Evolutionary conservation across 1,140 invertebrate species (phyloP), one percentile per base, ranked within the genome.

Genomic region (Calosoma granatense): DNA sequence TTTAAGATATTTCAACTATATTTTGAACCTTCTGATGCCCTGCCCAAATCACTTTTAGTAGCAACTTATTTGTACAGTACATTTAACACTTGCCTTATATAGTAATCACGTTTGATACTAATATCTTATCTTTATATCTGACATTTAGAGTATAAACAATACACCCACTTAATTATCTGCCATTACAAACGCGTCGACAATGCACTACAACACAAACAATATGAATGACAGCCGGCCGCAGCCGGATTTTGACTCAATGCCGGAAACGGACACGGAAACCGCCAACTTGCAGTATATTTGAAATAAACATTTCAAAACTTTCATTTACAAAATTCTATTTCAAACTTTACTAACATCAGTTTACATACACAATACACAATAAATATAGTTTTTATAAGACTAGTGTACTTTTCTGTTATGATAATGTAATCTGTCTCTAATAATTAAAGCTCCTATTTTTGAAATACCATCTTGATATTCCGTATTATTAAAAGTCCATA

Each of bases 391-490:
- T n/a, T n/a, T n/a, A n/a, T 36, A 36, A 36, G 6, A 36, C 26
- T 9, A 9, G n/a, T 36, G 6, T 36, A 36, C 26, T 21, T 60
- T 53, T 57, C 23, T 39, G 12, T 20, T 58, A 12, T 60, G 60
- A 54, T 59, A 51, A 58, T 81, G 79, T 12, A 81, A 60, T 62
- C 77, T 78, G 61, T 76, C 71, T 20, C 71, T 70, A 62, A 82
- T 78, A 14, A 83, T 82, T 20, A 77, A 71, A 0, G 70, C 72
- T 1, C 79, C 81, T 19, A 80, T 64, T 63, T 75, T 76, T 6
- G 72, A 76, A 1, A 81, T 77, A 0, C 67, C 73, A 56, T 82
- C 80, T 66, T 80, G 76, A 61, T 83, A 83, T 65, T 83, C 80
- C 0, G 76, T 75, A 54, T 71, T 74, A 36, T 67, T 66, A 26